Evolutionary conservation across 2,888 invertebrate genomes (phyloP).

Genomic region (Ichneumoninae sp.): DNA sequence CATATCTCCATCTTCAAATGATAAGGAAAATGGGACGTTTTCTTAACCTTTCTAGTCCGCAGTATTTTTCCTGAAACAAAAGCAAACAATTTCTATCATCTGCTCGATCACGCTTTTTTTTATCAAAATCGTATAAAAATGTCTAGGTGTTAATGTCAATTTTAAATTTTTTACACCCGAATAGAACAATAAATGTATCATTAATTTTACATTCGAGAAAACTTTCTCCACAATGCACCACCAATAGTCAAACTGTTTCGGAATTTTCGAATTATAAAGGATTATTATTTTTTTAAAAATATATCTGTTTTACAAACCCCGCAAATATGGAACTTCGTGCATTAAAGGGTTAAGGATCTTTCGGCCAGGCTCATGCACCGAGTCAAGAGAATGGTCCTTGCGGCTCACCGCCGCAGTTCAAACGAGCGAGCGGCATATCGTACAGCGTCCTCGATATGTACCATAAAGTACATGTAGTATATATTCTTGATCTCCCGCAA

Average conservation of each 20-base stretch:
- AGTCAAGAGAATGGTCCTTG: constrained; percentile 50
- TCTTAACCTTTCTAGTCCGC: not conserved
- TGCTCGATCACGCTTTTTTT: not conserved
- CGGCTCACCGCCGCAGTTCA: constrained; percentile 28
- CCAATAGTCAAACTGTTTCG: not conserved
- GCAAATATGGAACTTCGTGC: not conserved
- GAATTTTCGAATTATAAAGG: not conserved
- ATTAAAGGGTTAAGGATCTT: not conserved
- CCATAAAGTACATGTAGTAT: constrained; percentile 59
- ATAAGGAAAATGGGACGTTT: not conserved
- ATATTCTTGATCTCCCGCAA: constrained; percentile 73
- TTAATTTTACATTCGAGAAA: not conserved
- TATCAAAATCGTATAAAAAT: not conserved
- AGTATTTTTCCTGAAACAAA: not conserved
- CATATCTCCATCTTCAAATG: too few species aligned
- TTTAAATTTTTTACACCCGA: not conserved
- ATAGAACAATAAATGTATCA: not conserved
- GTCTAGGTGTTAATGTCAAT: not conserved
- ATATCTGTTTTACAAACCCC: not conserved
- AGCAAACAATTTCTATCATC: not conserved
- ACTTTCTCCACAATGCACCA: not conserved
- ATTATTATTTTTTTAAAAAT: not conserved
- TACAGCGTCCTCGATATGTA: constrained; percentile 49
- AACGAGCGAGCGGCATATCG: constrained; percentile 38
- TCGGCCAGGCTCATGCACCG: not conserved